Conservation (phyloP, 2,797 vertebrate genomes). For the Luscinia luscinia region DNA sequence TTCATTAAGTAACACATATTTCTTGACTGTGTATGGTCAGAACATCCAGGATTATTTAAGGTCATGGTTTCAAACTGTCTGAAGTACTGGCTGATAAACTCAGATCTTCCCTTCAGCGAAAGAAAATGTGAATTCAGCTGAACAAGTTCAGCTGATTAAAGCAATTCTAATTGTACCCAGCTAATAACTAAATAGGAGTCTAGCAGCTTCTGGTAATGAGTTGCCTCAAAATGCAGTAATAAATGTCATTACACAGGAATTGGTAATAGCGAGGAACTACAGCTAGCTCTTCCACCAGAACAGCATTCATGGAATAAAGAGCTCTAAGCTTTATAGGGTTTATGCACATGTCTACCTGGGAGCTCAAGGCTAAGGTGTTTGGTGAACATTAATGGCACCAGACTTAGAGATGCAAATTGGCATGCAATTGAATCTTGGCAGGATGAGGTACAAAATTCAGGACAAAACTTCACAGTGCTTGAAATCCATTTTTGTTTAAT, state of each 20-base stretch:
- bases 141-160: slow-evolving; percentile 62
- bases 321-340: neutral
- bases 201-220: slow-evolving; percentile 47
- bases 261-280: neutral
- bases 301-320: neutral
- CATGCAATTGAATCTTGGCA: neutral
- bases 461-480: neutral
- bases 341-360: neutral
- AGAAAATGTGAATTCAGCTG: slow-evolving; percentile 46
- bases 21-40: neutral
- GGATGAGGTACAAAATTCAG: neutral
- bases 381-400: neutral
- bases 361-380: neutral
- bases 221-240: slow-evolving; percentile 50
- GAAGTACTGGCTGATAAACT: slow-evolving; percentile 31
- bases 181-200: slow-evolving; percentile 63
- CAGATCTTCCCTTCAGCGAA: slow-evolving; percentile 28
- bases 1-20: neutral
- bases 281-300: neutral
- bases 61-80: neutral
- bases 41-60: slow-evolving; percentile 34
- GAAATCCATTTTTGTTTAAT: neutral
- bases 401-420: neutral
- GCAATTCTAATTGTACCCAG: slow-evolving; percentile 45
- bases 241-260: slow-evolving; percentile 33